Percentiles rank a stretch among this genome's conserved stretches.
These are phyloP conservation scores for Trachurus trachurus DNA, from an alignment of 2,797 vertebrate genomes.

Conservation along the genomic window DNA sequence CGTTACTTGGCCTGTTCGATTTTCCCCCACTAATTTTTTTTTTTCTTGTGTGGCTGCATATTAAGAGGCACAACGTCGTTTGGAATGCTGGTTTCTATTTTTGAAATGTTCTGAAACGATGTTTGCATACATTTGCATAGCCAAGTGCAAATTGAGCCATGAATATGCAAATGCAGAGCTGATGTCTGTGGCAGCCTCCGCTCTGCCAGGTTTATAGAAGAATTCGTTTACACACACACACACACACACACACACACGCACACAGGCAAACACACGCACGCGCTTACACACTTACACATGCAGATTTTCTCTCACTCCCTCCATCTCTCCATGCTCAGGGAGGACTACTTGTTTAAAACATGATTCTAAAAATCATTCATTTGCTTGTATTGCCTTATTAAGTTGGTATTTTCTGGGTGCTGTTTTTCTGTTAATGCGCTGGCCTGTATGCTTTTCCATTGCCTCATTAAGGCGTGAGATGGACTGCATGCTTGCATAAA, in stretches of 20 bases:
- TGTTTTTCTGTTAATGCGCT: slow-evolving; percentile 72
- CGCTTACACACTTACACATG: slow-evolving; percentile 71
- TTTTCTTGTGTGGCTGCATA: slow-evolving; percentile 82
- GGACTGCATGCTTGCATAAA: slow-evolving; percentile 66
- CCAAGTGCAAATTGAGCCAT: slow-evolving; percentile 91
- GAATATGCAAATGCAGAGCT: slow-evolving; percentile 89
- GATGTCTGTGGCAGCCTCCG: slow-evolving; percentile 89
- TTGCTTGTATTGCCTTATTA: slow-evolving; percentile 82
- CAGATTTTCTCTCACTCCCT: slow-evolving; percentile 78
- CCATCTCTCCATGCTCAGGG: slow-evolving; percentile 69
- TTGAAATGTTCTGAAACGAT: slow-evolving; percentile 90
- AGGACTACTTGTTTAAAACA: slow-evolving; percentile 80
- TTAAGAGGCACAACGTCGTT: slow-evolving; percentile 86
- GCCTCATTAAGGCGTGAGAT: slow-evolving; percentile 83
- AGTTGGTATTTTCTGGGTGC: slow-evolving; percentile 71
- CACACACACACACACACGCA: slow-evolving; percentile 28
- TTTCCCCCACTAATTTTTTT: slow-evolving; percentile 68
- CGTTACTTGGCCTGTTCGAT: slow-evolving; percentile 74
- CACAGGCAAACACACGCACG: slow-evolving; percentile 34
- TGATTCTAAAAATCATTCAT: slow-evolving; percentile 81
- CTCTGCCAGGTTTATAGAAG: slow-evolving; percentile 88
- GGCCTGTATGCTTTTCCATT: slow-evolving; percentile 70
- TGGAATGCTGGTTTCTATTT: slow-evolving; percentile 90
- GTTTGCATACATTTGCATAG: slow-evolving; percentile 92
- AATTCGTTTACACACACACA: slow-evolving; percentile 77